These are phyloP conservation scores for Todiramphus chloris DNA, from an alignment of 2,113 vertebrate species.

Conservation along the genomic window DNA sequence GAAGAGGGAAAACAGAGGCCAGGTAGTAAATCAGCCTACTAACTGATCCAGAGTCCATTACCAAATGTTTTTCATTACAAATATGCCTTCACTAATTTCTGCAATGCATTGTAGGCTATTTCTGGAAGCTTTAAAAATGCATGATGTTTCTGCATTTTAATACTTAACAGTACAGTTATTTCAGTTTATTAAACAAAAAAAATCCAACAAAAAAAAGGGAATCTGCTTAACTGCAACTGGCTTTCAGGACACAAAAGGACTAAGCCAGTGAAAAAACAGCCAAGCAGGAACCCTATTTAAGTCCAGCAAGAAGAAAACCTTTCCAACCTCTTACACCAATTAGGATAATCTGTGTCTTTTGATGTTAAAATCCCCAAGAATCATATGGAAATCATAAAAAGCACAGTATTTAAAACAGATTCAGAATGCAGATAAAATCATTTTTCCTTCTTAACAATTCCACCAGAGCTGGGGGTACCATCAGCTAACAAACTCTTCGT, in stretches of 20 bases:
- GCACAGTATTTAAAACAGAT: conserved; percentile 46
- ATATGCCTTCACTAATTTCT: conserved; percentile 53
- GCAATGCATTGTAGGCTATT: conserved; percentile 48
- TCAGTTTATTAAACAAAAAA: conserved; percentile 40
- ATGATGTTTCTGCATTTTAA: conserved; percentile 47
- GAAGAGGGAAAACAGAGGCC: background rate
- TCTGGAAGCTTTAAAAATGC: conserved; percentile 60
- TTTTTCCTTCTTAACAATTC: background rate
- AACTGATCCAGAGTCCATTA: conserved; percentile 39
- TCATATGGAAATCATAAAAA: conserved; percentile 66
- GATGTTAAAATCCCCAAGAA: conserved; percentile 48
- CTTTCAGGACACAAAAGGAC: conserved; percentile 36
- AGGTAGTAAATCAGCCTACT: conserved; percentile 36
- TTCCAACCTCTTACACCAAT: conserved; percentile 54
- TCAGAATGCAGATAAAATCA: conserved; percentile 39
- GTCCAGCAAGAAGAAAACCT: conserved; percentile 40
- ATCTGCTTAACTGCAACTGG: conserved; percentile 14
- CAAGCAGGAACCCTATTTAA: conserved; percentile 38
- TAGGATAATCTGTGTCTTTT: conserved; percentile 58
- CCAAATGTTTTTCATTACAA: conserved; percentile 41
- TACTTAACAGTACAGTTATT: conserved; percentile 53
- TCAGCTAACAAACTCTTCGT: background rate
- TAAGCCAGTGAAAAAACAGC: conserved; percentile 1
- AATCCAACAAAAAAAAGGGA: too few species aligned
- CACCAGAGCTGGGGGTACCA: conserved; percentile 2